phyloP scores from a whole-genome alignment of 1,140 invertebrate species.

The Euborellia annulipes region DNA sequence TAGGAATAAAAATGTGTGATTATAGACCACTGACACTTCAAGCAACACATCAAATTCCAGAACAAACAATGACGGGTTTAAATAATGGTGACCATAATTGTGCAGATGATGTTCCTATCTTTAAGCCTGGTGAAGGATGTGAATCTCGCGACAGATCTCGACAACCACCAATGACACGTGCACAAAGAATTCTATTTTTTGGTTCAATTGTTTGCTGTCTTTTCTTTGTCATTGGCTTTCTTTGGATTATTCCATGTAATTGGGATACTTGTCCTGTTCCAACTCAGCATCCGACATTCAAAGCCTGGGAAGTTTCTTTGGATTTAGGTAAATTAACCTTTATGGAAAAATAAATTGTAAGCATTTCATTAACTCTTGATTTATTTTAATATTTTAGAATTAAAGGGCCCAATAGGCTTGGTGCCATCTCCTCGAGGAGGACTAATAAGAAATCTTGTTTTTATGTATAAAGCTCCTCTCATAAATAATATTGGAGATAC shows the following conservation, averaged over 20 bases:
- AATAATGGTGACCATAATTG: background rate
- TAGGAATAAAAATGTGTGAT: constrained; percentile 10
- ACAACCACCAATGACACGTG: constrained; percentile 41
- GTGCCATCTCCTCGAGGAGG: constrained; percentile 39
- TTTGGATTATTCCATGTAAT: constrained; percentile 59
- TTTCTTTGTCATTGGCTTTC: constrained; percentile 48
- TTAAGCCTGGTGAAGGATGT: constrained; percentile 4
- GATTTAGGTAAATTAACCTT: constrained; percentile 41
- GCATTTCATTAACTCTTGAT: too few species aligned
- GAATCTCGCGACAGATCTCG: background rate
- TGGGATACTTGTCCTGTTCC: constrained; percentile 39
- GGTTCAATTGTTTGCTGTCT: constrained; percentile 50
- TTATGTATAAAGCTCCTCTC: constrained; percentile 29
- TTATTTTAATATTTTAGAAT: constrained; percentile 28
- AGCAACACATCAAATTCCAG: background rate
- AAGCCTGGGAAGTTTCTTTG: constrained; percentile 48
- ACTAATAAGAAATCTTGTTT: constrained; percentile 44
- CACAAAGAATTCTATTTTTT: constrained; percentile 44
- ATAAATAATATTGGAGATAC: constrained; percentile 29
- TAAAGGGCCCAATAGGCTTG: constrained; percentile 51
- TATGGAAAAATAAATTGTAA: too few species aligned
- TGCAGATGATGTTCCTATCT: constrained; percentile 6
- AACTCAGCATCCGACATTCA: constrained; percentile 32
- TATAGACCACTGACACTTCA: constrained; percentile 8
- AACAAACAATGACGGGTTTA: constrained; percentile 5